Base-by-base conservation (phyloP, 1,140 invertebrate genomes). In the Anastrepha ludens region DNA sequence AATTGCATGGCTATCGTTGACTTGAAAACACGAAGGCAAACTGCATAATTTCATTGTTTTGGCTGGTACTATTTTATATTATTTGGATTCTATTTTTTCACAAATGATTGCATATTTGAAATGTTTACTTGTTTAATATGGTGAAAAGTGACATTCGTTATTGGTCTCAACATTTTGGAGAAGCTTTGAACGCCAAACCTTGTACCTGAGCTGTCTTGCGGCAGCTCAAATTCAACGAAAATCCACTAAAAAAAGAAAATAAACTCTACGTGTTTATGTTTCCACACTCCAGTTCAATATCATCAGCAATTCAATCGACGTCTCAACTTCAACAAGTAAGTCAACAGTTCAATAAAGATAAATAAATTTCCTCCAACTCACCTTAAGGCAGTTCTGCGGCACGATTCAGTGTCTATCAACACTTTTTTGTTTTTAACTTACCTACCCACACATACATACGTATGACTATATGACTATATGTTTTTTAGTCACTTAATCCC, bases 311-410 rank as follows among this genome's bases (percentile, higher is more conserved):
- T 74, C 70, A 74, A 74, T 74, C 70, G 15, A 74, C 41, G 47
- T 44, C 44, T 44, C 44, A 13, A 74, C 70, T 47, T 74, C 70
- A 74, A 74, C 70, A 74, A 74, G 70, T 74, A 74, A 47, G 70
- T 74, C 44, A 74, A 74, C 70, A 9, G 44, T 74, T 44, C 15
- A 74, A 74, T 74, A 47, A 74, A 41, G 39, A 74, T 74, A 44
- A 47, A 74, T 17, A 74, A 29, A 74, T 13, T 29, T 47, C 11
- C 44, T 17, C 41, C 44, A 47, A 11, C 44, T 44, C 70, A 17
- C 44, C 44, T 74, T 74, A 74, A 74, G 44, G 20, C 11, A 74
- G 70, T 47, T 41, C 15, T 44, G 13, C 17, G 4, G 11, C 70
- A 74, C 41, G 39, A 74, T 44, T 50, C 44, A 47, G 7, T 74